Percentiles rank a stretch among this genome's conserved stretches.
Evolutionary conservation across 2,113 vertebrate species (phyloP).

Genomic region (Cinclus mexicanus): DNA sequence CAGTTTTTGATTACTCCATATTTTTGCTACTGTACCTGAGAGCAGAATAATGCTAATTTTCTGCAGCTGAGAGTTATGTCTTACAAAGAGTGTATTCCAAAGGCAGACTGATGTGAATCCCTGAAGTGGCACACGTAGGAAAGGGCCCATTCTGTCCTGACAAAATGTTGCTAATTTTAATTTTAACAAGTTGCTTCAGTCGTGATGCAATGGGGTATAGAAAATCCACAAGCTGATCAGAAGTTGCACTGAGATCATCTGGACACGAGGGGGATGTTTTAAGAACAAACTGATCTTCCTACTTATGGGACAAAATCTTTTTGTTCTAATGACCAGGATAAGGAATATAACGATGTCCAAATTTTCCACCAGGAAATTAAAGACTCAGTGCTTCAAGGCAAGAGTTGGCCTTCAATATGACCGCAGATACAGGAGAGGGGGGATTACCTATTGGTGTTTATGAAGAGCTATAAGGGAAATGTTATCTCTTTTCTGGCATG

Average conservation of each 20-base stretch:
- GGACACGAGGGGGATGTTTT: too few species aligned
- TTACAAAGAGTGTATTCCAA: neutral
- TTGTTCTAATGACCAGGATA: neutral
- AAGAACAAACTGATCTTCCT: neutral
- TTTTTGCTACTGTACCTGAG: neutral
- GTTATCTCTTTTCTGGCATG: neutral
- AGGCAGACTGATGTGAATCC: neutral
- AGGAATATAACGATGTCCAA: neutral
- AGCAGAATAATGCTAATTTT: neutral
- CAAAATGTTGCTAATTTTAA: neutral
- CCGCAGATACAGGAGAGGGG: neutral
- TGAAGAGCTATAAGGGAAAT: neutral
- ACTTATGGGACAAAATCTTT: neutral
- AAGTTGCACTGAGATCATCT: neutral
- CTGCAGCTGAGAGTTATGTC: neutral
- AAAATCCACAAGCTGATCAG: neutral
- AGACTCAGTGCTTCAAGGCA: neutral
- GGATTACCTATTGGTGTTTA: neutral
- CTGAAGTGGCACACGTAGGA: neutral
- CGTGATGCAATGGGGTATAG: neutral
- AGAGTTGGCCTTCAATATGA: neutral
- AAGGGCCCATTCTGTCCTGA: neutral
- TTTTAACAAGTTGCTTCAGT: neutral
- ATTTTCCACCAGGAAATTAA: neutral
- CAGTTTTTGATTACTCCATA: conserved; percentile 22